These are phyloP conservation scores for Drosophila mayaguana DNA, from an alignment of 2,888 invertebrate species.

Conservation along the genomic window DNA sequence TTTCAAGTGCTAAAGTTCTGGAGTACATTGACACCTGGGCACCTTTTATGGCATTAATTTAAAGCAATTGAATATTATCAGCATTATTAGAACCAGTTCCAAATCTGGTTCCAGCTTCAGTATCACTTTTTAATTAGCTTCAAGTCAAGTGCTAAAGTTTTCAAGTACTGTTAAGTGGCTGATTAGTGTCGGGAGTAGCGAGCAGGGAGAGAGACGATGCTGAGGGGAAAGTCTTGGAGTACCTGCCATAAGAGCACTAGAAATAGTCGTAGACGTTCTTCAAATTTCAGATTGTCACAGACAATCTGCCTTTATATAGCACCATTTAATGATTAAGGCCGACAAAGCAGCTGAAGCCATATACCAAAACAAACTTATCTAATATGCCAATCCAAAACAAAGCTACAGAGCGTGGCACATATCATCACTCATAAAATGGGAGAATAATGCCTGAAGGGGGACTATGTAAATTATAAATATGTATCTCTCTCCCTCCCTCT, in stretches of 20 bases:
- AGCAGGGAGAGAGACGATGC: background rate
- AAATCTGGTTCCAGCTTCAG: background rate
- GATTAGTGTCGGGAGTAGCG: background rate
- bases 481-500: no score
- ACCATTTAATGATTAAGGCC: conserved; percentile 9
- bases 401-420: background rate
- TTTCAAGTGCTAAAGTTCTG: no score
- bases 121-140: background rate
- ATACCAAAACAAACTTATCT: conserved; percentile 1
- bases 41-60: background rate
- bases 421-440: background rate
- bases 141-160: background rate
- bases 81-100: background rate
- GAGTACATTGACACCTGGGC: no score
- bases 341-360: background rate
- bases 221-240: background rate
- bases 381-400: conserved; percentile 4
- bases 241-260: background rate
- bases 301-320: conserved; percentile 3
- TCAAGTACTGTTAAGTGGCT: background rate
- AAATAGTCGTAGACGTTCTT: background rate
- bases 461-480: conserved; percentile 3
- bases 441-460: background rate
- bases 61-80: background rate
- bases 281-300: background rate